phyloP scores from a whole-genome alignment of 2,888 invertebrate species.

The Listrodromus nycthemerus region DNA sequence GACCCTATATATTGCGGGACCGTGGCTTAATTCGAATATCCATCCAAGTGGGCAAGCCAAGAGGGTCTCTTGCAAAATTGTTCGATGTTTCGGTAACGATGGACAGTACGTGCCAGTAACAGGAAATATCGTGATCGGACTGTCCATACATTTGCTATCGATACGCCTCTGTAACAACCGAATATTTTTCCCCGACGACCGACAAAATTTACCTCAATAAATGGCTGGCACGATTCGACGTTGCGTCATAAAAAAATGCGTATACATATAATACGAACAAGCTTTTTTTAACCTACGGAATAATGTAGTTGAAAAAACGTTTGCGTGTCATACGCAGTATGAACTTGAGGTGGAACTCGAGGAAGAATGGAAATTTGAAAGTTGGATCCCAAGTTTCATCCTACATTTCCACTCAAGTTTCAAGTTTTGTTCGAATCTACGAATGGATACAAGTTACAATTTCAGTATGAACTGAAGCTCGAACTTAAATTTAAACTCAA shows the following conservation, averaged over 20 bases:
- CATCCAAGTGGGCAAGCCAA: conserved; percentile 25
- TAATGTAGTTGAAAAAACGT: not conserved
- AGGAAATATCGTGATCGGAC: conserved; percentile 34
- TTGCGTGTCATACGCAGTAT: too few relatives aligned
- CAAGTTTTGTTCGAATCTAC: too few relatives aligned
- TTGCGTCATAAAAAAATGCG: conserved; percentile 8
- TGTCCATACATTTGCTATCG: conserved; percentile 51
- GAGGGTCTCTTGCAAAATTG: conserved; percentile 30
- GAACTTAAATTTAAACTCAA: too few relatives aligned
- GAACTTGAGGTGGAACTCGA: too few relatives aligned
- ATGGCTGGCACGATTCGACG: not conserved
- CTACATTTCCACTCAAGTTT: too few relatives aligned
- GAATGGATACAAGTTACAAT: too few relatives aligned
- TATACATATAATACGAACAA: not conserved
- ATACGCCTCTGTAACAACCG: conserved; percentile 18
- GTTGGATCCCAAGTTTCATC: too few relatives aligned
- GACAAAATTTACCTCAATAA: conserved; percentile 13
- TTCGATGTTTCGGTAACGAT: conserved; percentile 36
- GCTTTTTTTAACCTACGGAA: not conserved
- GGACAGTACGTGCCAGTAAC: conserved; percentile 25
- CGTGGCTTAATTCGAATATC: conserved; percentile 50
- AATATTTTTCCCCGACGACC: conserved; percentile 54
- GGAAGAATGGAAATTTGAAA: too few relatives aligned
- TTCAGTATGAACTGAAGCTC: too few relatives aligned
- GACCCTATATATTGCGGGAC: conserved; percentile 45